Base-by-base conservation (phyloP, 1,140 invertebrate species). In the Euschistus heros region DNA sequence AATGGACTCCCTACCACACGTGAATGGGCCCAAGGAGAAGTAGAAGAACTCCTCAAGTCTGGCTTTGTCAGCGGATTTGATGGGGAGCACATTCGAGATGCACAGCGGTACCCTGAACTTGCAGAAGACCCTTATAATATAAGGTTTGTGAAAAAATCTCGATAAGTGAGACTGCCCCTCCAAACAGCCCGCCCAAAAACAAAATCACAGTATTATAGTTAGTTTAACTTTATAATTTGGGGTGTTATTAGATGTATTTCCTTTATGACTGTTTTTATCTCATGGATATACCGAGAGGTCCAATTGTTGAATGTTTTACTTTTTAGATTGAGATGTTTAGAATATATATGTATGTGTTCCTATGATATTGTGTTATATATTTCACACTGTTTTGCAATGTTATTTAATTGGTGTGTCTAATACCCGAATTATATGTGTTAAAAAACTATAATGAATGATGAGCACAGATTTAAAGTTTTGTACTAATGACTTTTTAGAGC, bases 111-210 rank as follows among this genome's bases (percentile, higher is more conserved):
- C 79, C 92, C 94, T 0, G 90, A 96, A 74, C 79, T 97, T 15
- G 89, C 92, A 15, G 94, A 97, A 77, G 94, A 97, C 79, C 92
- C 93, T 2, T 94, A 91, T 76, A 97, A 96, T 78, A 86, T 98
- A 62, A 84, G 86, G 69, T 93, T 94, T 73, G 81, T 88, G 14
- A 92, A 92, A 76, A 90, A 90, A 74, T 50, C 66, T 22, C 69
- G 68, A 69, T 70, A 71, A 67, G 70, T 67, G 54, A 67, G 63
- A 65, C 20, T 50, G 8, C 18, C 26, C 50, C 17, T 14, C 46
- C 24, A 20, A 50, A 50, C 47, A n/a, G 6, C 42, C 33, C 47
- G 46, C 24, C 27, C 50, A 64, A 64, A 14, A 27, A 18, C 18
- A 42, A 27, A 27, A 22, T 54, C 14, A 20, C 64, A 59, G 33